These are phyloP conservation scores for Polypterus senegalus DNA, from an alignment of 2,113 vertebrate species.

Conservation along the genomic window DNA sequence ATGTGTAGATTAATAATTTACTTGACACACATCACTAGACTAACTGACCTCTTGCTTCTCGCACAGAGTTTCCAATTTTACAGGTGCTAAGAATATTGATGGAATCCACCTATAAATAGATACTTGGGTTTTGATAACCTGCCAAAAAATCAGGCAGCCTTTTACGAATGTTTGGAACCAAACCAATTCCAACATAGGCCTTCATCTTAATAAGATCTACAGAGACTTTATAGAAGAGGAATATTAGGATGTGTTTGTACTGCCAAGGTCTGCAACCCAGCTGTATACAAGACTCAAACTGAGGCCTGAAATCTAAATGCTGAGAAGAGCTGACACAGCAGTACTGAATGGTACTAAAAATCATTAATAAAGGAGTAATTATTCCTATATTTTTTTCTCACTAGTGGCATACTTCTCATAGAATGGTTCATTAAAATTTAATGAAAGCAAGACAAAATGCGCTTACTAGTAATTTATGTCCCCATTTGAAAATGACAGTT, in stretches of 20 bases:
- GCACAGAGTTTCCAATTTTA: conserved; percentile 57
- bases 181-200: conserved; percentile 19
- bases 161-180: conserved; percentile 32
- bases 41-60: conserved; percentile 35
- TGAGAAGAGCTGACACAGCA: no score
- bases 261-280: neutral
- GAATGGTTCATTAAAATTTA: no score
- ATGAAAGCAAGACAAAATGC: no score
- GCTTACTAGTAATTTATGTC: no score
- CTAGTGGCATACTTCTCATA: no score
- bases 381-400: no score
- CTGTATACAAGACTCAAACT: no score
- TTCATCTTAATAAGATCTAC: conserved; percentile 10
- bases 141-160: conserved; percentile 26
- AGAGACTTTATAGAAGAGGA: neutral
- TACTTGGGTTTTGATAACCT: conserved; percentile 31
- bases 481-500: no score
- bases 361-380: no score
- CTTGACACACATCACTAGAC: conserved; percentile 36
- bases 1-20: conserved; percentile 32
- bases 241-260: neutral
- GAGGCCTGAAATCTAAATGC: no score
- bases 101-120: conserved; percentile 44
- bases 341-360: no score
- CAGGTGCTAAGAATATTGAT: conserved; percentile 43